Conservation (phyloP, 2,113 vertebrate species). For the Forbesichthys agassizii region DNA sequence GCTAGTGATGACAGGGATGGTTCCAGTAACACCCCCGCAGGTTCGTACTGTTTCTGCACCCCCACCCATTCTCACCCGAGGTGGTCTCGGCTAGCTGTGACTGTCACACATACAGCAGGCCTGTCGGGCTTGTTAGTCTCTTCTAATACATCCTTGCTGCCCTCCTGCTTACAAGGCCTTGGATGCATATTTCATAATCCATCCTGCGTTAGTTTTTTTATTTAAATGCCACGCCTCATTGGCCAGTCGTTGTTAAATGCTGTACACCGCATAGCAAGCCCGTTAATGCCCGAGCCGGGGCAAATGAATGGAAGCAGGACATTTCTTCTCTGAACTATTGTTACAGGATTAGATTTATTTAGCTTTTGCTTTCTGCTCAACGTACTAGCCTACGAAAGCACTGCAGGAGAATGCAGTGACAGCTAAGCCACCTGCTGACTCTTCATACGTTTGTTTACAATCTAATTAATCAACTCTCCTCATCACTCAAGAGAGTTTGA, state of each 20-base stretch:
- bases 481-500: slow-evolving; percentile 39
- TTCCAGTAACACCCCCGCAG: slow-evolving; percentile 13
- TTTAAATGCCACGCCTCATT: slow-evolving; percentile 15
- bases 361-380: too few relatives aligned
- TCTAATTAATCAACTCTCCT: too few relatives aligned
- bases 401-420: too few relatives aligned
- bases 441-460: too few relatives aligned
- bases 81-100: slow-evolving; percentile 26
- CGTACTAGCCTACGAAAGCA: too few relatives aligned
- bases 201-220: slow-evolving; percentile 16
- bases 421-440: too few relatives aligned
- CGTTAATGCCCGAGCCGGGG: neutral
- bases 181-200: slow-evolving; percentile 32
- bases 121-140: slow-evolving; percentile 44
- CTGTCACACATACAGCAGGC: slow-evolving; percentile 11
- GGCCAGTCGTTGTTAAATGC: slow-evolving; percentile 25
- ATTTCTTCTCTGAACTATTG: neutral
- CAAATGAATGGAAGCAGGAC: slow-evolving; percentile 5
- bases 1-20: slow-evolving; percentile 14
- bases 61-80: slow-evolving; percentile 6
- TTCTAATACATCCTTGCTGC: slow-evolving; percentile 42
- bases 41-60: slow-evolving; percentile 2
- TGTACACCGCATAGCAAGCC: neutral
- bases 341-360: too few relatives aligned
- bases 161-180: slow-evolving; percentile 23